Percentiles rank a stretch among this genome's conserved stretches.
Evolutionary conservation across 1,140 invertebrate genomes (phyloP).

Genomic region (Hyles euphorbiae): DNA sequence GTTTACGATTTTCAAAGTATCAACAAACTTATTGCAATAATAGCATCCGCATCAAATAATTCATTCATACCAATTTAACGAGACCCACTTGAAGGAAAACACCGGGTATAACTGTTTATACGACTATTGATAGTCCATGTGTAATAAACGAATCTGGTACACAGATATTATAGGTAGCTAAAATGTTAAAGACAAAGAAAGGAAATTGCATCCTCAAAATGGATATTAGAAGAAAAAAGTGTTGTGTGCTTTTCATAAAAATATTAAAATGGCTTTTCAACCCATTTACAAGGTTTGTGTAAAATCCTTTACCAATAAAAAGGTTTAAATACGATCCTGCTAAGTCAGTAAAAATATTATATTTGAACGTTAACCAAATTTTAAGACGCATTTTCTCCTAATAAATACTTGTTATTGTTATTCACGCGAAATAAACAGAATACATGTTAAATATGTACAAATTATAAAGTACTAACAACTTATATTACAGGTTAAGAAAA

Average conservation of each 20-base stretch:
- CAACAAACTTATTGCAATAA: too few relatives aligned
- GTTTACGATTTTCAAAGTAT: too few relatives aligned
- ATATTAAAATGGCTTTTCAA: slow-evolving; percentile 2
- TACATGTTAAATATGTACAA: too few relatives aligned
- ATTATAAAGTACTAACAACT: background rate
- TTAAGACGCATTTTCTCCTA: too few relatives aligned
- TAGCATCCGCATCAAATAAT: background rate
- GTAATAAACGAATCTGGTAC: background rate
- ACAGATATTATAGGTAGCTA: background rate
- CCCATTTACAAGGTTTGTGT: slow-evolving; percentile 5
- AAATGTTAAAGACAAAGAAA: background rate
- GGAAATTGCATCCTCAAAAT: background rate
- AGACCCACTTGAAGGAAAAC: slow-evolving; percentile 8
- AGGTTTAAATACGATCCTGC: background rate
- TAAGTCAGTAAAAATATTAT: background rate
- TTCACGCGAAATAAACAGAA: too few relatives aligned
- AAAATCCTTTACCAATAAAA: background rate
- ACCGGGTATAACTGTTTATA: background rate
- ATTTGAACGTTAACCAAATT: too few relatives aligned
- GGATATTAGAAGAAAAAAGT: background rate
- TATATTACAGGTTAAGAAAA: slow-evolving; percentile 41
- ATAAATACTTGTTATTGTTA: too few relatives aligned
- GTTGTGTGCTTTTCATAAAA: slow-evolving; percentile 1
- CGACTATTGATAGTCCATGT: too few relatives aligned
- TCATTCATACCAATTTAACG: background rate